Evolutionary conservation across 2,888 invertebrate species (phyloP).

Genomic region (Spilarctia lutea): DNA sequence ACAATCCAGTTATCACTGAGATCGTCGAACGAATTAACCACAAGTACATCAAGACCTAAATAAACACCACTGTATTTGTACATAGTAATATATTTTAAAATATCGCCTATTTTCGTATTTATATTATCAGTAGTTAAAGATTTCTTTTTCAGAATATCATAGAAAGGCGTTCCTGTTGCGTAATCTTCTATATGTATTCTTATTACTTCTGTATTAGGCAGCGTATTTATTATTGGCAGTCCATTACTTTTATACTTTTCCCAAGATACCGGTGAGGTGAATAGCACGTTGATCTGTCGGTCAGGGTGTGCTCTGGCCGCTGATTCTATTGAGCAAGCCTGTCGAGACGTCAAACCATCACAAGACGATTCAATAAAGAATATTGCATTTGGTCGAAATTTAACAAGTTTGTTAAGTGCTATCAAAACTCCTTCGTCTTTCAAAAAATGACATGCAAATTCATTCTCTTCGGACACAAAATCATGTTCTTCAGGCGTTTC

Average conservation of each 20-base stretch:
- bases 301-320: conserved; percentile 43
- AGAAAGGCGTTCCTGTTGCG: conserved; percentile 28
- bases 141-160: not conserved
- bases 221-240: not conserved
- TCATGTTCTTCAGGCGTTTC: not conserved
- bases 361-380: conserved; percentile 89
- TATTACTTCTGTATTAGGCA: conserved; percentile 11
- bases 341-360: conserved; percentile 66
- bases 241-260: conserved; percentile 5
- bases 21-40: conserved; percentile 22
- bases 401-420: not conserved
- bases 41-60: conserved; percentile 32
- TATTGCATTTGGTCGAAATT: conserved; percentile 68
- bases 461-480: not conserved
- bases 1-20: conserved; percentile 35
- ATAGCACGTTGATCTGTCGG: conserved; percentile 63
- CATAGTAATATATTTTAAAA: conserved; percentile 37
- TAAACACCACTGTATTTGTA: conserved; percentile 38
- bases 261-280: conserved; percentile 10
- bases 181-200: conserved; percentile 30
- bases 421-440: conserved; percentile 14
- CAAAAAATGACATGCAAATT: conserved; percentile 5
- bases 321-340: conserved; percentile 48
- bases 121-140: not conserved
- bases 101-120: conserved; percentile 17